Evolutionary conservation across 2,888 invertebrate genomes (phyloP).

Genomic region (Agonopterix alstromeriana): DNA sequence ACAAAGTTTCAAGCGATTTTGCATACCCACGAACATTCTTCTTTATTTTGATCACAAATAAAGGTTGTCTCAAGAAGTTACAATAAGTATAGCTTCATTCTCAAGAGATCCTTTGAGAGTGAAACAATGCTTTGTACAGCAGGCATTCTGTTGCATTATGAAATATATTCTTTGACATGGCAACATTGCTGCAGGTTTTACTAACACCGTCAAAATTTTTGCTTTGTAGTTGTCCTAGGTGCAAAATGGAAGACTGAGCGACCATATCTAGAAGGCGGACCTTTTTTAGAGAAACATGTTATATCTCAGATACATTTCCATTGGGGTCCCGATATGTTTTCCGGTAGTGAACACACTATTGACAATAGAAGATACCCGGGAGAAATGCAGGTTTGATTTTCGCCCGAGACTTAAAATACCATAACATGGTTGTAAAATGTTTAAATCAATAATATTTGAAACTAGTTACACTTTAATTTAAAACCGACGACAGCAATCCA

Average conservation of each 20-base stretch:
- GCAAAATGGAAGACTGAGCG: slow-evolving; percentile 79
- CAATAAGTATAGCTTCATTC: no score
- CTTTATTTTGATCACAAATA: no score
- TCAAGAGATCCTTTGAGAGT: no score
- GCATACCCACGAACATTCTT: no score
- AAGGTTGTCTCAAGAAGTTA: no score
- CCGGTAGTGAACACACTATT: slow-evolving; percentile 81
- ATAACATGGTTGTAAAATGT: no score
- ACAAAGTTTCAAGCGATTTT: no score
- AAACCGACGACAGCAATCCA: not conserved
- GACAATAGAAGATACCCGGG: slow-evolving; percentile 72
- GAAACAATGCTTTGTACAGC: no score
- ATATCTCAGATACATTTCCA: slow-evolving; percentile 83
- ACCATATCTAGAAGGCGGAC: slow-evolving; percentile 78
- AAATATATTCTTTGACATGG: not conserved
- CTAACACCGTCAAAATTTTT: not conserved
- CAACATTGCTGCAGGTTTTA: not conserved
- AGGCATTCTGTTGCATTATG: no score
- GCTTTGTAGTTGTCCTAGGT: slow-evolving; percentile 73
- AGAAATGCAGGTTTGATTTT: slow-evolving; percentile 77
- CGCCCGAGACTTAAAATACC: no score
- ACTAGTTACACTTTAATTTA: no score
- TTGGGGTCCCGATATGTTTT: slow-evolving; percentile 79
- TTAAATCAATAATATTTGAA: no score
- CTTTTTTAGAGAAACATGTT: slow-evolving; percentile 76